Percentiles rank a stretch among this genome's conserved stretches.
Conservation (phyloP, 2,113 vertebrate species). For the Myrmophylax atrothorax region DNA sequence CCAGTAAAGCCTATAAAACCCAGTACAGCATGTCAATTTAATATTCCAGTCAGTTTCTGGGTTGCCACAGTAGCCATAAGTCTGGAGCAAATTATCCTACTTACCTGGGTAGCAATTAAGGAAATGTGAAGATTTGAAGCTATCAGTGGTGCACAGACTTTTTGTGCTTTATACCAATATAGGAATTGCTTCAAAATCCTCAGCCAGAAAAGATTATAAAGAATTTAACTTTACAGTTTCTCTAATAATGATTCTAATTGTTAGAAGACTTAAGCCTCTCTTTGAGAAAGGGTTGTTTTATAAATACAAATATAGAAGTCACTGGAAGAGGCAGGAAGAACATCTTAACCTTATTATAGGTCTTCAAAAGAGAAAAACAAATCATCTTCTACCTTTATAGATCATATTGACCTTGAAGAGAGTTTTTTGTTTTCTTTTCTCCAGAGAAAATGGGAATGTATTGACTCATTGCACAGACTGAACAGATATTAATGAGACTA, state of each 20-base stretch:
- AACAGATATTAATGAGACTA: not conserved
- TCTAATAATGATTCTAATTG: not conserved
- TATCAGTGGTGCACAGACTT: slow-evolving; percentile 13
- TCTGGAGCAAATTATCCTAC: slow-evolving; percentile 67
- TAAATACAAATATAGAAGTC: not conserved
- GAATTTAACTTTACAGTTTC: not conserved
- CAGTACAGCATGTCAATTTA: slow-evolving; percentile 1
- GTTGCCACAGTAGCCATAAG: slow-evolving; percentile 59
- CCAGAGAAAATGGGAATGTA: slow-evolving; percentile 26
- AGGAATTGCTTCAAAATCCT: not conserved
- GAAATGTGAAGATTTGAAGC: slow-evolving; percentile 52
- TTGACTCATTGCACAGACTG: slow-evolving; percentile 29
- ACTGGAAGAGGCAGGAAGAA: not conserved
- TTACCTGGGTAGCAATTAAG: slow-evolving; percentile 72
- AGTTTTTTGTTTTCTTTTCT: slow-evolving; percentile 12
- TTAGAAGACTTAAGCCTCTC: not conserved
- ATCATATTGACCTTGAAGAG: not conserved
- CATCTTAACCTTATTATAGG: not conserved
- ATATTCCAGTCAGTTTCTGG: slow-evolving; percentile 64
- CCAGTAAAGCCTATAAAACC: slow-evolving; percentile 20
- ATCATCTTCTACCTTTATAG: not conserved
- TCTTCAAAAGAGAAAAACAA: not conserved
- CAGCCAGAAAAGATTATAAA: not conserved
- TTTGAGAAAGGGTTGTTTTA: not conserved
- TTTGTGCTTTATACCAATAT: not conserved